A percentile compares a stretch with the other conserved stretches of the same genome.
These are phyloP conservation scores for Anoncus sp. DNA, from an alignment of 2,888 invertebrate species.

Conservation along the genomic window DNA sequence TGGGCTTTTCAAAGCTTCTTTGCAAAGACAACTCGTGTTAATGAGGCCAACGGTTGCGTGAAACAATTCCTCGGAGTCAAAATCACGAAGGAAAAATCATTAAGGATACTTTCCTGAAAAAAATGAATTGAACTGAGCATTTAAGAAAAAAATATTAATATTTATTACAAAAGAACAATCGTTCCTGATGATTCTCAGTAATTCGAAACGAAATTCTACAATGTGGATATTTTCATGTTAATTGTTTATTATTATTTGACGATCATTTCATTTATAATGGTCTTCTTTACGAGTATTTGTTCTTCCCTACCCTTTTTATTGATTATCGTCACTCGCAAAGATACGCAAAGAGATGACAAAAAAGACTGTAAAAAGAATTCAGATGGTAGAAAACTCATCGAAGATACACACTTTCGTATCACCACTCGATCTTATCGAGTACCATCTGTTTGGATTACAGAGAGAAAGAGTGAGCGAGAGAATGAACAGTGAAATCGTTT, in stretches of 20 bases:
- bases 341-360: background rate
- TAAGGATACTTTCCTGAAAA: background rate
- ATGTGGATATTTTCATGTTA: too few species aligned
- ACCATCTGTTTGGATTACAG: constrained; percentile 23
- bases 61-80: background rate
- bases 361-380: background rate
- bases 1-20: constrained; percentile 19
- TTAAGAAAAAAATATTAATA: background rate
- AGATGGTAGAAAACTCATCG: background rate
- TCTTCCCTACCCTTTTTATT: too few species aligned
- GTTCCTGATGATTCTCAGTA: too few species aligned
- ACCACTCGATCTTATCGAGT: constrained; percentile 7
- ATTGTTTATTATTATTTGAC: too few species aligned
- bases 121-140: too few species aligned
- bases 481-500: constrained; percentile 56
- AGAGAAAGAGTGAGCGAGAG: background rate
- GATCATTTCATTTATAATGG: too few species aligned
- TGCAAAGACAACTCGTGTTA: background rate
- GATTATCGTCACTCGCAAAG: background rate
- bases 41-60: constrained; percentile 33
- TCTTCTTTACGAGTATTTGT: too few species aligned
- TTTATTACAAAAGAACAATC: background rate
- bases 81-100: background rate
- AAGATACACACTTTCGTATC: background rate
- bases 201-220: too few species aligned